A percentile compares a stretch with the other conserved stretches of the same genome.
Conservation (phyloP, 2,797 vertebrate species). For the Peromyscus nudipes region DNA sequence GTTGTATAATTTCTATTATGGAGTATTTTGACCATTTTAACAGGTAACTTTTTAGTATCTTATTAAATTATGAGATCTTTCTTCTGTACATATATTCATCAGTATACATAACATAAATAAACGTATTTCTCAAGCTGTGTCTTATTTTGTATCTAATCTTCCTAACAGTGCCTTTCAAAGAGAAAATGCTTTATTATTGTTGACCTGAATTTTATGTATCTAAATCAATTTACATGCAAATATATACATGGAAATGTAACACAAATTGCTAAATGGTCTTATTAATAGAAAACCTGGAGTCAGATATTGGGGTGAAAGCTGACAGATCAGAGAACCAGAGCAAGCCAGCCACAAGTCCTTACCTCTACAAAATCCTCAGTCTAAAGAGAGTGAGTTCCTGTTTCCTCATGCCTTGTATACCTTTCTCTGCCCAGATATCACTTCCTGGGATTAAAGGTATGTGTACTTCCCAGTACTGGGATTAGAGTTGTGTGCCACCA, state of each 20-base stretch:
- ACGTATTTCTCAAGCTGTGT: not conserved
- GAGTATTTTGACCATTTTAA: not conserved
- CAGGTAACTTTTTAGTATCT: not conserved
- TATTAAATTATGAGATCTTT: not conserved
- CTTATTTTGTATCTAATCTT: not conserved
- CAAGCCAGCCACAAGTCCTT: too few species aligned
- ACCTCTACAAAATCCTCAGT: too few species aligned
- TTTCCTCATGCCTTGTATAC: too few species aligned
- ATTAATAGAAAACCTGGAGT: too few species aligned
- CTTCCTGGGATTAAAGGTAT: too few species aligned
- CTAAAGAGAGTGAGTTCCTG: too few species aligned
- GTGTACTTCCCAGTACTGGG: too few species aligned
- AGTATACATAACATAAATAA: not conserved
- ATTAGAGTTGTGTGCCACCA: too few species aligned
- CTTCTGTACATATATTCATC: not conserved
- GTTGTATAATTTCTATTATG: not conserved
- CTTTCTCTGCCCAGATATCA: too few species aligned
- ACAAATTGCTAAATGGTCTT: too few species aligned
- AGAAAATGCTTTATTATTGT: not conserved
- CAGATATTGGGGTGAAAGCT: too few species aligned
- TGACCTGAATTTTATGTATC: not conserved
- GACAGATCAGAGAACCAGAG: too few species aligned
- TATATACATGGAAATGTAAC: not conserved
- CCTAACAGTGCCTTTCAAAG: not conserved
- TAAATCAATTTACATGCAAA: not conserved